Evolutionary conservation across 2,888 invertebrate genomes (phyloP), one percentile per base, ranked within the genome.

Genomic region (Bugulina stolonifera): DNA sequence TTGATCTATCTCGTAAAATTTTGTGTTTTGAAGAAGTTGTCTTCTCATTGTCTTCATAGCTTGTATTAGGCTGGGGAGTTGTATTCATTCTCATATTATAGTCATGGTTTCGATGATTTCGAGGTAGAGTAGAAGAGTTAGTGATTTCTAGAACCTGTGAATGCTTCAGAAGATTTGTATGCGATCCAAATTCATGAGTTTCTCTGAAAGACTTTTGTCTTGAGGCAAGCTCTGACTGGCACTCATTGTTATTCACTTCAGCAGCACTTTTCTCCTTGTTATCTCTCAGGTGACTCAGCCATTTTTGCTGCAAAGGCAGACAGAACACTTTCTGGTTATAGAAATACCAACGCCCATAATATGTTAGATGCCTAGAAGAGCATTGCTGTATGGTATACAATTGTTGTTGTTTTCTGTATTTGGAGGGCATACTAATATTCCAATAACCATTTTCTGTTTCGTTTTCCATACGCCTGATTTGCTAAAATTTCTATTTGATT

Each of bases 231-330:
- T 64, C 64, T 32, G 64, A 22, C 43, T 43, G 43, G 5, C 10
- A 43, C 10, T 32, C 27, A 34, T 64, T 64, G 64, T 64, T 64
- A 32, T 64, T 64, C 32, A 64, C 85, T 69, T 84, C 78, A 73
- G 86, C 86, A 73, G 86, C 86, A 84, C 86, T 87, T 72, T 84
- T 84, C 74, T 87, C 87, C 77, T 87, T 86, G 1, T 87, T 87
- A 69, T 87, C 85, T 57, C 84, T 80, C 72, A 87, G 80, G 75
- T 87, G 86, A 29, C 80, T 78, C 54, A 87, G 78, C 87, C 87
- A 87, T 32, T 82, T 82, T 73, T 81, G 81, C 87, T 87, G 78
- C 0, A 77, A 76, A 69, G 69, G n/a, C n/a, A n/a, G n/a, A n/a
- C n/a, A n/a, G n/a, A n/a, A n/a, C n/a, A n/a, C n/a, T n/a, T n/a